Conservation (phyloP, 2,113 vertebrate species). For the Solea solea region DNA sequence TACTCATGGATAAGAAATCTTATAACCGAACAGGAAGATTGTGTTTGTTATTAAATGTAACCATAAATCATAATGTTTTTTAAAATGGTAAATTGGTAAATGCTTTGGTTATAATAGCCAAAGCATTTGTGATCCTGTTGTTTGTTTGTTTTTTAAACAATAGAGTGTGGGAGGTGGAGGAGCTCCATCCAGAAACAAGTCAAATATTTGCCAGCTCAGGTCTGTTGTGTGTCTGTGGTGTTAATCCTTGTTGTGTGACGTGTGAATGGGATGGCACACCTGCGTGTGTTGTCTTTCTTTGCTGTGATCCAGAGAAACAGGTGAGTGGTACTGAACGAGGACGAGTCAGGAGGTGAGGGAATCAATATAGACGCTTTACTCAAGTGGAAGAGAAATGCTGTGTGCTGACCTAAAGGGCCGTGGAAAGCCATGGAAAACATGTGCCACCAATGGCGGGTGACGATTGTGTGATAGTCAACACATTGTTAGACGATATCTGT, state of each 20-base stretch:
- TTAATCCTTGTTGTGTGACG: background rate
- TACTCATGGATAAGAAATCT: too few species aligned
- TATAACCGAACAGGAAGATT: too few species aligned
- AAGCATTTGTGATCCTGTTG: too few species aligned
- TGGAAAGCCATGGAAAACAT: too few species aligned
- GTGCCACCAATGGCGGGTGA: too few species aligned
- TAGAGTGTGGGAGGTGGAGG: background rate
- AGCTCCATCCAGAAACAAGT: conserved; percentile 6
- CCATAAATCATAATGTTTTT: too few species aligned
- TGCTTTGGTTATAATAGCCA: too few species aligned
- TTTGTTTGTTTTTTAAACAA: background rate
- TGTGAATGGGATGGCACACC: conserved; percentile 27
- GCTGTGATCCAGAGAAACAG: conserved; percentile 45
- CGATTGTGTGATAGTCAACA: too few species aligned
- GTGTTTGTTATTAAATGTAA: too few species aligned
- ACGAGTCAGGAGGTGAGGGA: conserved; percentile 30
- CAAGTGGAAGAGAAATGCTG: background rate
- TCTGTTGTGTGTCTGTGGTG: background rate
- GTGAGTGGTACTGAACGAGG: conserved; percentile 20
- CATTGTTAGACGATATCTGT: too few species aligned
- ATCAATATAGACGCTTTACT: background rate
- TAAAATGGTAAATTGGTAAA: too few species aligned
- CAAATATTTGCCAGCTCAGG: conserved; percentile 33
- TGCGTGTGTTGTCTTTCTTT: conserved; percentile 34
- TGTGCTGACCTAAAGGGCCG: background rate